These are phyloP conservation scores for Synergus laeviventris DNA, from an alignment of 2,888 invertebrate genomes.

Conservation along the genomic window DNA sequence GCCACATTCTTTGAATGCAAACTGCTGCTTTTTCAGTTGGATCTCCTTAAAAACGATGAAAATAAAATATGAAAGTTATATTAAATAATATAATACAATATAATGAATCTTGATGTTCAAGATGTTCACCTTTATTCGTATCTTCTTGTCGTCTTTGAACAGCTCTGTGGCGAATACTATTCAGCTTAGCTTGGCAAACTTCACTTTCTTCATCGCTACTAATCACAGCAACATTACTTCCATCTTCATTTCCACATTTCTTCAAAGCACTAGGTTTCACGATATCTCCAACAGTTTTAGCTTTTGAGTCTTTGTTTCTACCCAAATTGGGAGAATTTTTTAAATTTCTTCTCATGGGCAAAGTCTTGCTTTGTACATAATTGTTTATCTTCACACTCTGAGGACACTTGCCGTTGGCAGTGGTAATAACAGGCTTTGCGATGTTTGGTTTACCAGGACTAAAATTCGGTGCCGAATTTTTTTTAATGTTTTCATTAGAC, in stretches of 20 bases:
- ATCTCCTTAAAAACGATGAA: conserved; percentile 60
- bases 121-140: conserved; percentile 64
- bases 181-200: conserved; percentile 82
- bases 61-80: not conserved
- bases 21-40: conserved; percentile 80
- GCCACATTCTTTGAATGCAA: conserved; percentile 91
- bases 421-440: conserved; percentile 67
- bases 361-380: conserved; percentile 71
- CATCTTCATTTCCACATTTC: conserved; percentile 56
- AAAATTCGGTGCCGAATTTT: conserved; percentile 69
- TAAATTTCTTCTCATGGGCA: conserved; percentile 63
- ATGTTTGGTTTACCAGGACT: conserved; percentile 63
- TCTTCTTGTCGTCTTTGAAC: conserved; percentile 76
- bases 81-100: not conserved
- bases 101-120: not conserved
- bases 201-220: conserved; percentile 81
- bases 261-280: conserved; percentile 57
- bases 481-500: conserved; percentile 65
- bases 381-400: conserved; percentile 72
- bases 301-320: conserved; percentile 60
- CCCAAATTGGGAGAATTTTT: conserved; percentile 69
- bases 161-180: conserved; percentile 82
- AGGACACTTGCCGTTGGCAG: conserved; percentile 65
- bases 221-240: conserved; percentile 56
- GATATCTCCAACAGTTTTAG: conserved; percentile 62